Evolutionary conservation across 2,113 vertebrate genomes (phyloP), one percentile per base, ranked within the genome.

Genomic region (Coreoperca whiteheadi): DNA sequence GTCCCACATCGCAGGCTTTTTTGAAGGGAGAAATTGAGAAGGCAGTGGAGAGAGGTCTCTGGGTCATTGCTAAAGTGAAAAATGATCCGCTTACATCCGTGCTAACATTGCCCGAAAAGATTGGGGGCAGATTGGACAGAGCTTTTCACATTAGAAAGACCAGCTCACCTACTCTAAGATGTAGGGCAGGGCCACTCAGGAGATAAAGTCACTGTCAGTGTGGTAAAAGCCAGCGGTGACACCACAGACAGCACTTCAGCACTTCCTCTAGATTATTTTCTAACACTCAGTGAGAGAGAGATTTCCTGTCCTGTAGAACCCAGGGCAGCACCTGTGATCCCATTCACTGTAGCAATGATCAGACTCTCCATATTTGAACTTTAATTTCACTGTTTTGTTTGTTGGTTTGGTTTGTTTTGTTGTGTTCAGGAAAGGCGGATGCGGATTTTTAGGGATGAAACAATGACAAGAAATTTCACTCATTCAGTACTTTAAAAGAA

Each of bases 41-140:
- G 65, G 81, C 70, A 6, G 34, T 1, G 30, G 39, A 28, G 63
- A 63, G 53, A 83, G 81, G 87, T 92, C 85, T 70, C 30, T 5
- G 48, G 86, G 87, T 91, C 87, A 56, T 14, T 51, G 43, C 25
- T 43, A 73, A 86, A 85, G 82, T 90, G 82, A 88, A 81, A 90
- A 85, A 90, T 86, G 86, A 91, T 89, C 79, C 67, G 83, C 86
- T 91, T 86, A 89, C 74, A 87, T 77, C 72, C 12, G 34, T 14
- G 79, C 86, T 60, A 82, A 85, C 87, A 79, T 79, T 15, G 66
- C 37, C 57, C 4, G 86, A 91, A 89, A 92, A 92, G 88, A 84
- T 89, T 51, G 67, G 67, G 79, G 67, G 67, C 74, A 85, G 87
- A 89, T 87, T 84, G 86, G 79, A 87, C 80, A 23, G 59, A 87